These are phyloP conservation scores for Drosophila phalerata DNA, from an alignment of 2,888 invertebrate genomes.

Conservation along the genomic window DNA sequence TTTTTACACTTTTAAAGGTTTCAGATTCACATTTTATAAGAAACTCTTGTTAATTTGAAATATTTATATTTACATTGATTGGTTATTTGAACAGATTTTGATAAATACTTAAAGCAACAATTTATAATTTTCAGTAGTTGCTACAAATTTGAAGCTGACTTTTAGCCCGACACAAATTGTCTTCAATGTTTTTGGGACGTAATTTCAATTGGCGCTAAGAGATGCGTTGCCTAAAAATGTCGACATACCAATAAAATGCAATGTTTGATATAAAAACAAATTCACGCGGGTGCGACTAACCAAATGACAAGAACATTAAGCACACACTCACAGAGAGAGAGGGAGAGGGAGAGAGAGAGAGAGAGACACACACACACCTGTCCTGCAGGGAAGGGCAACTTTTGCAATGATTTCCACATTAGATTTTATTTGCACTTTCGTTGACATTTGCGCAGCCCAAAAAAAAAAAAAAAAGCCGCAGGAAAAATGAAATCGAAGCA, in stretches of 20 bases:
- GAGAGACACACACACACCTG: constrained; percentile 16
- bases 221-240: constrained; percentile 56
- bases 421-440: constrained; percentile 82
- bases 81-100: background rate
- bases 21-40: no score
- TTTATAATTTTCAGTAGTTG: background rate
- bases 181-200: constrained; percentile 1
- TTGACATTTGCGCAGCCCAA: constrained; percentile 74
- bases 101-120: background rate
- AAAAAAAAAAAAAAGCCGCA: constrained; percentile 31
- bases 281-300: constrained; percentile 68
- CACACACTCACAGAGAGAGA: constrained; percentile 15
- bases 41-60: no score
- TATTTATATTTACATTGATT: background rate
- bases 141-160: constrained; percentile 13
- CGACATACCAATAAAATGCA: constrained; percentile 76
- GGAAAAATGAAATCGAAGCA: constrained; percentile 6
- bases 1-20: no score
- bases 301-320: constrained; percentile 77
- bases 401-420: constrained; percentile 82
- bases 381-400: constrained; percentile 50
- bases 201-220: constrained; percentile 31
- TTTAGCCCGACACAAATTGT: background rate
- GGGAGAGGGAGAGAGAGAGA: background rate
- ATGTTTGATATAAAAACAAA: constrained; percentile 79